Base-by-base conservation (phyloP, 2,888 invertebrate species). In the Tenthredo notha region DNA sequence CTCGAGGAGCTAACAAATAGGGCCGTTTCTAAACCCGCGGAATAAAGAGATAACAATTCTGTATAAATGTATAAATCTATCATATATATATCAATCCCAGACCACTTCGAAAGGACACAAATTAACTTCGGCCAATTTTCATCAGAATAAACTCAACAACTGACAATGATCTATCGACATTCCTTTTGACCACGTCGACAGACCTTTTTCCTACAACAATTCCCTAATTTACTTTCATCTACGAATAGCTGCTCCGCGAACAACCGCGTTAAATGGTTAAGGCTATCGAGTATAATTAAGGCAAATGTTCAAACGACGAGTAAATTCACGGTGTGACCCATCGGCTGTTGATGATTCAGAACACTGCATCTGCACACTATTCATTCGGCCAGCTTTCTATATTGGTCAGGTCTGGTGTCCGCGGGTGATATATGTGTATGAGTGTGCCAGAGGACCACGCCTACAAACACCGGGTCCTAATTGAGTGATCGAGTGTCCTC, bases 401-500 rank as follows among this genome's bases (percentile, higher is more conserved):
- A 33, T 37, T 21, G 61, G 33, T 61, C 29, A 70, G 25, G 50
- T 50, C 50, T 67, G 83, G 83, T 83, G 83, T 67, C 33, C 83
- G 67, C 67, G 37, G 77, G 74, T 75, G 85, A 85, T 83, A 83
- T 85, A 85, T 85, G 47, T 50, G 61, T 83, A 84, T 50, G 85
- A 84, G 85, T 80, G 83, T 87, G 90, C 91, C 89, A 89, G 88
- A 89, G 89, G 85, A 88, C 90, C 91, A 90, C 91, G 90, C 91
- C 91, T 88, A 91, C 92, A 90, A 91, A 92, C 92, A 91, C 91
- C 89, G 89, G 89, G 89, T 89, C 90, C 92, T 91, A 91, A 91
- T 91, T 90, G 91, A 91, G 91, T 91, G 91, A 91, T 91, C 90
- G 90, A 91, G 91, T 90, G 88, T 90, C 91, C 90, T 91, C 88